These are phyloP conservation scores for Lymantria dispar DNA, from an alignment of 2,888 invertebrate genomes.

Conservation along the genomic window DNA sequence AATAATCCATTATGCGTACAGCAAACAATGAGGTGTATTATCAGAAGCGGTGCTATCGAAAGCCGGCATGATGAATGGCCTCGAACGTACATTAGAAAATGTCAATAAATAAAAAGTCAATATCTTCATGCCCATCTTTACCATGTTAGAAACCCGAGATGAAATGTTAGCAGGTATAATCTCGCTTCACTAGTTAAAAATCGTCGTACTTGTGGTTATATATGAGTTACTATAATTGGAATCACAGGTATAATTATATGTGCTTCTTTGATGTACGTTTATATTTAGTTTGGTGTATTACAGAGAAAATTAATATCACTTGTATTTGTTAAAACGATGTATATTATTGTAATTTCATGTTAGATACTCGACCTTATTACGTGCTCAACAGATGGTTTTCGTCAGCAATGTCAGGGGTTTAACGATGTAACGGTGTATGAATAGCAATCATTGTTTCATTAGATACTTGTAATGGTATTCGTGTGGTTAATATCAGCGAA, in stretches of 20 bases:
- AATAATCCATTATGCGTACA: slow-evolving; percentile 79
- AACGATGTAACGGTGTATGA: slow-evolving; percentile 21
- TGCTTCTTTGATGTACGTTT: too few relatives aligned
- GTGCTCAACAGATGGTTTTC: slow-evolving; percentile 25
- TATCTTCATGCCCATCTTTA: slow-evolving; percentile 63
- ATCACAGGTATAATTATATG: slow-evolving; percentile 1
- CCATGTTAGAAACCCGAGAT: slow-evolving; percentile 50
- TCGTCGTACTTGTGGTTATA: slow-evolving; percentile 5
- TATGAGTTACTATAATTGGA: slow-evolving; percentile 23
- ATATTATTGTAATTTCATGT: slow-evolving; percentile 24
- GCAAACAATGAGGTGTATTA: slow-evolving; percentile 77
- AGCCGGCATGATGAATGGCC: slow-evolving; percentile 68
- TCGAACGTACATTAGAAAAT: slow-evolving; percentile 73
- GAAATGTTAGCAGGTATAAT: slow-evolving; percentile 31
- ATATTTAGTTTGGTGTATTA: too few relatives aligned
- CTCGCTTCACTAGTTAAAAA: slow-evolving; percentile 7
- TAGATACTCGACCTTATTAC: slow-evolving; percentile 26
- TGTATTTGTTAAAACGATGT: too few relatives aligned
- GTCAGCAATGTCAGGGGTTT: slow-evolving; percentile 15
- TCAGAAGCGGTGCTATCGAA: slow-evolving; percentile 62
- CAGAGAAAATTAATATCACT: too few relatives aligned
- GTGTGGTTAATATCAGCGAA: slow-evolving; percentile 4
- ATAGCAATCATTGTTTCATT: slow-evolving; percentile 17
- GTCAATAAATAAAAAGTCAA: slow-evolving; percentile 80
- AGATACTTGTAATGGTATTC: slow-evolving; percentile 5